Conservation (phyloP, 1,140 invertebrate genomes). For the Hycleus cichorii region DNA sequence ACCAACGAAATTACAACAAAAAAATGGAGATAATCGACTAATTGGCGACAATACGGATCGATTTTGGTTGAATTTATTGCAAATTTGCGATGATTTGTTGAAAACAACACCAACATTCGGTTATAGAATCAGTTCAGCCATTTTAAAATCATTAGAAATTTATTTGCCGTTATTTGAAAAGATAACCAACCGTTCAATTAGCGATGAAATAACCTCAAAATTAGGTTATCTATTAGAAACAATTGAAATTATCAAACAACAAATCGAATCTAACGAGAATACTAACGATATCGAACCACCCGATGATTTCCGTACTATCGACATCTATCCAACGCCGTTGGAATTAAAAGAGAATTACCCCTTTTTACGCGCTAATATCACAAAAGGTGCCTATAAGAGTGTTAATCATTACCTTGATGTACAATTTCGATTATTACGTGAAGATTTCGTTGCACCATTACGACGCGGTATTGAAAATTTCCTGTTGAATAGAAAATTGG, state of each 20-base stretch:
- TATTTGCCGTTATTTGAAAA: slow-evolving; percentile 39
- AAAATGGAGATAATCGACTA: slow-evolving; percentile 6
- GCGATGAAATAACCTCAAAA: slow-evolving; percentile 32
- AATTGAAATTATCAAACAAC: slow-evolving; percentile 21
- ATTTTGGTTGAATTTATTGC: slow-evolving; percentile 18
- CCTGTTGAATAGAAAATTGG: slow-evolving; percentile 22
- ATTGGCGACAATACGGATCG: slow-evolving; percentile 21
- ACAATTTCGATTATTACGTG: slow-evolving; percentile 66
- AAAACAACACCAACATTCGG: slow-evolving; percentile 21
- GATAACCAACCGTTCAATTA: slow-evolving; percentile 34
- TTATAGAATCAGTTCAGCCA: slow-evolving; percentile 35
- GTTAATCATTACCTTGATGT: slow-evolving; percentile 68
- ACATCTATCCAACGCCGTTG: slow-evolving; percentile 40
- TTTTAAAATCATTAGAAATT: slow-evolving; percentile 38
- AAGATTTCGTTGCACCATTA: slow-evolving; percentile 62
- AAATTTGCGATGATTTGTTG: neutral
- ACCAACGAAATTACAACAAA: slow-evolving; percentile 6
- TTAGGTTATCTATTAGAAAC: slow-evolving; percentile 35
- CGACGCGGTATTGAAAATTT: slow-evolving; percentile 46
- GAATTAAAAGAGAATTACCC: slow-evolving; percentile 32
- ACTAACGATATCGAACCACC: slow-evolving; percentile 35
- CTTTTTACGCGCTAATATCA: slow-evolving; percentile 44
- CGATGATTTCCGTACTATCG: slow-evolving; percentile 42
- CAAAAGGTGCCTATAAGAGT: slow-evolving; percentile 52
- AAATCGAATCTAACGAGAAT: slow-evolving; percentile 17